Percentiles rank a stretch among this genome's conserved stretches.
phyloP scores from a whole-genome alignment of 2,888 invertebrate genomes.

The Tuberolachnus salignus region DNA sequence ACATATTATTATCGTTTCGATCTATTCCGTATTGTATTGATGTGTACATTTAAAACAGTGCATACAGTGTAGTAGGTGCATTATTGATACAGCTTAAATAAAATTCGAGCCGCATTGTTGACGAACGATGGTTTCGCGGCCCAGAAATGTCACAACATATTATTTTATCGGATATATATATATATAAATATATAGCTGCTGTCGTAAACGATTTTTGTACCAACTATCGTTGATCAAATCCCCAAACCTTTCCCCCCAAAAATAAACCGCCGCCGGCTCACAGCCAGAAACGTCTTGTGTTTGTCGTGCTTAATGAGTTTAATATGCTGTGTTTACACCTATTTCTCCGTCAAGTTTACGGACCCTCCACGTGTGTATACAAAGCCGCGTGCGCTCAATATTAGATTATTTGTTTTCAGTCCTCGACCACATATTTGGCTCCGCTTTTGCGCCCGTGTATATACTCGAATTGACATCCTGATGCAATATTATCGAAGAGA shows the following conservation, averaged over 20 bases:
- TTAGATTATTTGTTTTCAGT: conserved; percentile 49
- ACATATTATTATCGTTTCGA: no score
- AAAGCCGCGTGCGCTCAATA: conserved; percentile 26
- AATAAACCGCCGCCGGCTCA: conserved; percentile 11
- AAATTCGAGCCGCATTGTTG: no score
- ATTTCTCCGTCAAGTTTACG: conserved; percentile 45
- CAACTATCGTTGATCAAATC: background rate
- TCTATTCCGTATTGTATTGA: no score
- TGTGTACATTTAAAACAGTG: no score
- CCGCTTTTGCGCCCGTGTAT: background rate
- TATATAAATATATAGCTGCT: no score
- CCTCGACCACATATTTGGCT: background rate
- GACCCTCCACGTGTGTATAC: conserved; percentile 25
- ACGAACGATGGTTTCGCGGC: no score
- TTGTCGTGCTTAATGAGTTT: conserved; percentile 53
- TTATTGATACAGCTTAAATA: no score
- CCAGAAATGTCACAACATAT: no score
- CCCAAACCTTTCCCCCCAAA: background rate
- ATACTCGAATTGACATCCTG: background rate
- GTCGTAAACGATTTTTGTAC: background rate
- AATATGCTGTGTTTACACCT: conserved; percentile 53
- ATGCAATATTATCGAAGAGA: conserved; percentile 2
- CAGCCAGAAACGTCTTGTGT: conserved; percentile 35
- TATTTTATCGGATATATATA: no score
- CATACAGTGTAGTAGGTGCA: no score